Evolutionary conservation across 2,888 invertebrate species (phyloP).

Genomic region (Luperina nickerlii): DNA sequence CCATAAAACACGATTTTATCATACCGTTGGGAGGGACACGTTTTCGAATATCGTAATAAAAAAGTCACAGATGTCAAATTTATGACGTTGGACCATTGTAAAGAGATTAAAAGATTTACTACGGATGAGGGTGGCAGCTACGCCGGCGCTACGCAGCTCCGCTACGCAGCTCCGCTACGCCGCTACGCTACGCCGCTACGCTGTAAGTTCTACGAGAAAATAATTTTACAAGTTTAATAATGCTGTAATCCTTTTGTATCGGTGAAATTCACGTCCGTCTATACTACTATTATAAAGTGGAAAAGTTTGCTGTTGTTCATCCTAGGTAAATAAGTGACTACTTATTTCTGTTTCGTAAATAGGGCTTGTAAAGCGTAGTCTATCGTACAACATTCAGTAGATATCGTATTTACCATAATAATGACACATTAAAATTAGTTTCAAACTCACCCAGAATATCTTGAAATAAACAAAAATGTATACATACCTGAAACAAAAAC

Average conservation of each 20-base stretch:
- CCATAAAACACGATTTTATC: conserved; percentile 90
- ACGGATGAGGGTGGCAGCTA: conserved; percentile 77
- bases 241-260: conserved; percentile 76
- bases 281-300: conserved; percentile 32
- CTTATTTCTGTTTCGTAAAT: conserved; percentile 10
- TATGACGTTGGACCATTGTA: conserved; percentile 89
- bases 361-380: neutral
- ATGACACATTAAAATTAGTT: neutral
- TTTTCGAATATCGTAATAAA: conserved; percentile 90
- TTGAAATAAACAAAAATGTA: conserved; percentile 20
- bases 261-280: conserved; percentile 58
- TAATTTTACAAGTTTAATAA: conserved; percentile 79
- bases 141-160: conserved; percentile 73
- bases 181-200: conserved; percentile 73
- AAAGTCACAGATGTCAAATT: conserved; percentile 90
- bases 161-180: conserved; percentile 72
- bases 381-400: neutral
- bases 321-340: conserved; percentile 11
- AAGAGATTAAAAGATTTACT: conserved; percentile 90
- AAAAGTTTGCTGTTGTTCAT: conserved; percentile 37
- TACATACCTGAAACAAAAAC: conserved; percentile 73
- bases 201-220: conserved; percentile 76
- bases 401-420: neutral
- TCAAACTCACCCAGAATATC: conserved; percentile 49
- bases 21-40: conserved; percentile 88